These are phyloP conservation scores for Mustelus asterias DNA, from an alignment of 2,113 vertebrate species.

Conservation along the genomic window DNA sequence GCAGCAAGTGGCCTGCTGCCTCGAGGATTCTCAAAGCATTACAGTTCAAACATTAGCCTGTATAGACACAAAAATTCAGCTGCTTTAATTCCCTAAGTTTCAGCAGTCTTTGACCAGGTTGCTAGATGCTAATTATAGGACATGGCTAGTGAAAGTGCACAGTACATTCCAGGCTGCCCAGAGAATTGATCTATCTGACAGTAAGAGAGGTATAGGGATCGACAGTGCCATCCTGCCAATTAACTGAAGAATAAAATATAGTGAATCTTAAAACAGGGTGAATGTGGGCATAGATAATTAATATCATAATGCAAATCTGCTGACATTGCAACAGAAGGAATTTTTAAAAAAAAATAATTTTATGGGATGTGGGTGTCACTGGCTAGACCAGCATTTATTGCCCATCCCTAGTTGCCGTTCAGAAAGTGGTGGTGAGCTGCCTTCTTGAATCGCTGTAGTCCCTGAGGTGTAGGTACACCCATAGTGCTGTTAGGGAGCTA, in stretches of 20 bases:
- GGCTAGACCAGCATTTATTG: no score
- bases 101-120: background rate
- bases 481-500: no score
- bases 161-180: background rate
- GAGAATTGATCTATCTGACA: background rate
- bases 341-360: no score
- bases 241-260: background rate
- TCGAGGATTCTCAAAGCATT: background rate
- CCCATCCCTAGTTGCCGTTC: no score
- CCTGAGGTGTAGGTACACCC: no score
- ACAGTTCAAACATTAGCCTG: background rate
- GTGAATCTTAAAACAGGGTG: background rate
- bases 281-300: background rate
- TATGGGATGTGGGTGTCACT: no score
- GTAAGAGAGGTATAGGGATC: background rate
- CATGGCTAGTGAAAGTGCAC: background rate
- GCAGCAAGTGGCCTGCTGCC: background rate
- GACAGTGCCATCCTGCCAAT: background rate
- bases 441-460: no score
- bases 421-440: no score
- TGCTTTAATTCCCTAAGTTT: background rate
- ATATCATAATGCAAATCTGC: background rate
- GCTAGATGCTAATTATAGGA: background rate
- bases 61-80: background rate
- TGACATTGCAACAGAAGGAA: background rate